Evolutionary conservation across 2,888 invertebrate species (phyloP), one percentile per base, ranked within the genome.

Genomic region (Argyresthia goedartella): DNA sequence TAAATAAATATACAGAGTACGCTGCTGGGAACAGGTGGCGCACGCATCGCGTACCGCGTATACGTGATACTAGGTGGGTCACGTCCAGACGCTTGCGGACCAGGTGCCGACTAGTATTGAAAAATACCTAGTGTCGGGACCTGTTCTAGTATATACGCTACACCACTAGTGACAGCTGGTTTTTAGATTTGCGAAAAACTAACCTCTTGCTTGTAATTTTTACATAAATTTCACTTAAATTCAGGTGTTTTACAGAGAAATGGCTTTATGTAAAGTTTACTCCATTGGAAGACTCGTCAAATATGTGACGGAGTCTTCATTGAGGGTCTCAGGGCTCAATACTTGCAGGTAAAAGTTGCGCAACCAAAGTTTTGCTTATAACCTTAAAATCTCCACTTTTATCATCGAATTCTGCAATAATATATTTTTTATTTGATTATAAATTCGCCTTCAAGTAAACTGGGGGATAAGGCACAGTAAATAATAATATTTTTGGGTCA

Each of bases 181-280:
- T n/a, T n/a, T n/a, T n/a, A n/a, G n/a, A n/a, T n/a, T n/a, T n/a
- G n/a, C n/a, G n/a, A n/a, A 43, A 43, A 14, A 9, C 43, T 79
- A 78, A 77, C 78, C 79, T 76, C 62, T 62, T 58, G 60, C 56
- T 56, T 54, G 51, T 49, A 50, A 52, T n/a, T 54, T 55, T 57
- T 51, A 45, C 49, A 51, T 41, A n/a, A 41, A 33, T 54, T 49
- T 49, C 14, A 39, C 11, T 49, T 36, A 49, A 49, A 49, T 34
- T 35, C 13, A 7, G 7, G 7, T 25, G 25, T 46, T 46, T 46
- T 46, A 11, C 8, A 56, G 52, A 54, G 55, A 56, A 67, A 89
- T 89, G 89, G 81, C 88, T 65, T 84, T 88, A 50, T 63, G 89
- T 59, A 81, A 77, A 64, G 75, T 82, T 62, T 87, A 84, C 75